phyloP scores from a whole-genome alignment of 2,797 vertebrate genomes.

The Diplodus sargus region DNA sequence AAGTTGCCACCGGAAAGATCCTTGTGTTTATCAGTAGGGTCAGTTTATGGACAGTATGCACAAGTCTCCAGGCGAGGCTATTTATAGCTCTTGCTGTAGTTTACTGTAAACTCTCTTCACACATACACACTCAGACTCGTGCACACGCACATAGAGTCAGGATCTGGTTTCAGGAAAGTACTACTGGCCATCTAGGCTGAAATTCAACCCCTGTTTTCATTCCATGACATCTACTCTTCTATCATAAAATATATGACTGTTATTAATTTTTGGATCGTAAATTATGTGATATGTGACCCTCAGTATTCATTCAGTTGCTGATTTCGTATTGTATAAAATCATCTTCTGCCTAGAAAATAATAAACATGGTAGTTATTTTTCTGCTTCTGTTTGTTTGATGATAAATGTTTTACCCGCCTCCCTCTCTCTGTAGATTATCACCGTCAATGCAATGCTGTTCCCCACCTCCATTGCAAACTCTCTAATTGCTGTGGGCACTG shows the following conservation, averaged over 20 bases:
- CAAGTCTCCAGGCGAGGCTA: conserved; percentile 61
- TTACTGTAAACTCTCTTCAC: conserved; percentile 77
- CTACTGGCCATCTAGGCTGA: conserved; percentile 29
- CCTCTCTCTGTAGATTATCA: conserved; percentile 90
- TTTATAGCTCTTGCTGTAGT: conserved; percentile 77
- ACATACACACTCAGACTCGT: conserved; percentile 24
- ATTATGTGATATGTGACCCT: neutral
- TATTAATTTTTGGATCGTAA: neutral
- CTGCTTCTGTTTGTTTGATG: conserved; percentile 31
- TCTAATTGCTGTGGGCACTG: conserved; percentile 97
- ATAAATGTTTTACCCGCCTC: conserved; percentile 24
- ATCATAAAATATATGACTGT: neutral
- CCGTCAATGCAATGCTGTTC: conserved; percentile 97
- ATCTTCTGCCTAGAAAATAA: neutral
- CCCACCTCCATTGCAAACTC: conserved; percentile 97
- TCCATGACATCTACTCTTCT: conserved; percentile 5
- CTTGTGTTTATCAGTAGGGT: conserved; percentile 51
- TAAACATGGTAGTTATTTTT: conserved; percentile 23
- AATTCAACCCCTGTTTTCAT: conserved; percentile 43
- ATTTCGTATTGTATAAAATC: conserved; percentile 10
- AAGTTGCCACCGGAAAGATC: conserved; percentile 40
- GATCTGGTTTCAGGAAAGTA: conserved; percentile 60
- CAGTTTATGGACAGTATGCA: conserved; percentile 52
- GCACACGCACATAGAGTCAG: conserved; percentile 20
- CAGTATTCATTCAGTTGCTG: neutral